Evolutionary conservation across 2,888 invertebrate species (phyloP), one percentile per base, ranked within the genome.

Genomic region (Cantharis rustica): DNA sequence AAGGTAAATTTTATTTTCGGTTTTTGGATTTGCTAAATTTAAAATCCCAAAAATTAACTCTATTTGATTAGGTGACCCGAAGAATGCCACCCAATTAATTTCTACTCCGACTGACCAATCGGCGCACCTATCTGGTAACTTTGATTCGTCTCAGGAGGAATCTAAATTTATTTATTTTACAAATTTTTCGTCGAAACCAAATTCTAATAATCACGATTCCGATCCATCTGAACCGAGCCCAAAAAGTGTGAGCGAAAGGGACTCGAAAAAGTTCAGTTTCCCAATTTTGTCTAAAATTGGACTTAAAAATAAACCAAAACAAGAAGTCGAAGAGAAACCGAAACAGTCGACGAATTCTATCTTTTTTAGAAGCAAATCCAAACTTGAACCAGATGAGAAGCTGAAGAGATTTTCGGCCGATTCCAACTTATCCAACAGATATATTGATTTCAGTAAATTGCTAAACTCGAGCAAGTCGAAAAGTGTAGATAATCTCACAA

Each of bases 1-100:
- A 93, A 90, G 93, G 94, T 93, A 88, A 89, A 90, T 72, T 27
- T 64, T n/a, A n/a, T n/a, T n/a, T 47, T 47, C 47, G 7, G 47
- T 47, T 47, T n/a, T 7, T 0, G n/a, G n/a, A 47, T n/a, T 13
- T 47, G 5, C 7, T 47, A 47, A 47, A 47, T 47, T 47, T 47
- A 9, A 5, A n/a, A n/a, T 47, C 47, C 47, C 47, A 47, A n/a
- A 47, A 66, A 66, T 64, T n/a, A n/a, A 20, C 23, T 64, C 13
- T 66, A 66, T 66, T 23, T n/a, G 20, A 20, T 20, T 66, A 66
- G 64, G 64, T 66, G 23, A 66, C 64, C n/a, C 64, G 16, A 20
- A 66, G 64, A 20, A 20, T 66, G 64, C 23, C 47, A n/a, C 47
- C 47, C 47, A 47, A 47, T 47, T 47, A 47, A n/a, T n/a, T 47